Base-by-base conservation (phyloP, 2,888 invertebrate species). In the Cistogaster globosa region DNA sequence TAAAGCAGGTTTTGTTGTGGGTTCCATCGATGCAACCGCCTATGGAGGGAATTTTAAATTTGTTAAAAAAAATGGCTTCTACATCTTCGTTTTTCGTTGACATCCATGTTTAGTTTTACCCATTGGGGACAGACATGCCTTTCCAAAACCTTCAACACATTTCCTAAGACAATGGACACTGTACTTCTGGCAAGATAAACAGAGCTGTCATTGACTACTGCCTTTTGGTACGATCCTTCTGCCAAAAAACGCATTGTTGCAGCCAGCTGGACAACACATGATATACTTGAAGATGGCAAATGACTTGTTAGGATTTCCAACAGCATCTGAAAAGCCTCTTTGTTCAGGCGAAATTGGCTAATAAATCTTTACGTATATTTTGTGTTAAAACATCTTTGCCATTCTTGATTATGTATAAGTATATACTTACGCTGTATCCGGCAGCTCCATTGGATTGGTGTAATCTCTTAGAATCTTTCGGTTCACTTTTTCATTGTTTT, bases 111-210 rank as follows among this genome's bases (percentile, higher is more conserved):
- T 20, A 62, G 22, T 22, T 42, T 38, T 5, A 62, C 42, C 42
- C 62, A 62, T 14, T 55, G 53, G 6, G 60, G 72, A 65, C 79
- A 63, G 16, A 58, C 12, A 9, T 18, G 16, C 18, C 48, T 55
- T n/a, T 57, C 48, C 18, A 67, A 20, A 51, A 67, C 12, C n/a
- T 26, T 42, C 22, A 58, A 9, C 38, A 51, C 38, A 42, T 48
- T 65, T 9, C 11, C 18, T 26, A 80, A 63, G 6, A 63, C 26
- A n/a, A n/a, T n/a, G n/a, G 16, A 67, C 2, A 74, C 67, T 32
- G 80, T 67, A 14, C 74, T 80, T 67, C 74, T 65, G 16, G 36
- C 67, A 9, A 80, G 14, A n/a, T 32, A n/a, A 11, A 67, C 48
- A 48, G 9, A n/a, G 20, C 22, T 14, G 36, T 67, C 62, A 16